Evolutionary conservation across 2,888 invertebrate species (phyloP).

Genomic region (Thera obeliscata): DNA sequence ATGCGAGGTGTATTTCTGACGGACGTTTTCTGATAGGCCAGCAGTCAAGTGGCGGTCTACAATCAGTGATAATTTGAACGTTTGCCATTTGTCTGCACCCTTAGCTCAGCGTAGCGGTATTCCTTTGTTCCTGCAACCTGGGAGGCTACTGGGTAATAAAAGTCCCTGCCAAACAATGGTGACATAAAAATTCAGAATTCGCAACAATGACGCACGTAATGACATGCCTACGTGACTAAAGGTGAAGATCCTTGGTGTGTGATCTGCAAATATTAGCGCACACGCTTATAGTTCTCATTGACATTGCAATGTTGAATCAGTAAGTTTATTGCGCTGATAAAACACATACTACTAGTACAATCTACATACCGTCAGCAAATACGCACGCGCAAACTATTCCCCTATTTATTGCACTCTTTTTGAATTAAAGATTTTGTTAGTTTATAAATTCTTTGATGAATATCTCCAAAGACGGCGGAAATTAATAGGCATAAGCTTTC

Average conservation of each 20-base stretch:
- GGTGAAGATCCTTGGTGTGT: conserved; percentile 23
- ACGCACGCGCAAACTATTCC: background rate
- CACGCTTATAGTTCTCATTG: conserved; percentile 15
- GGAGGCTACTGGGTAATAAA: conserved; percentile 67
- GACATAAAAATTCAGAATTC: conserved; percentile 60
- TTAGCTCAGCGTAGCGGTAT: conserved; percentile 54
- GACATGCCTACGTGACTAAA: conserved; percentile 32
- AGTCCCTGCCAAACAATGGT: conserved; percentile 63
- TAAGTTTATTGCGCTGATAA: conserved; percentile 18
- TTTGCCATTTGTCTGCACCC: conserved; percentile 20
- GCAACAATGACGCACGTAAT: conserved; percentile 43
- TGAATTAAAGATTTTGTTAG: no score
- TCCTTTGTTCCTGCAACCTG: conserved; percentile 60
- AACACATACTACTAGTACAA: conserved; percentile 3
- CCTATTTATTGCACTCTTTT: background rate
- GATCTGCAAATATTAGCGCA: conserved; percentile 27
- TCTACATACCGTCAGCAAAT: background rate
- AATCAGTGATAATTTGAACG: background rate
- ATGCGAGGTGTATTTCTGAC: background rate
- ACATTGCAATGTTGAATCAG: conserved; percentile 25
- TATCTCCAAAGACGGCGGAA: no score
- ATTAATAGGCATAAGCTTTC: no score
- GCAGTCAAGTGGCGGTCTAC: no score
- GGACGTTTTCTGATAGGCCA: background rate
- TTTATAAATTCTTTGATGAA: no score